Conservation (phyloP, 2,113 vertebrate genomes). For the Saguinus midas region DNA sequence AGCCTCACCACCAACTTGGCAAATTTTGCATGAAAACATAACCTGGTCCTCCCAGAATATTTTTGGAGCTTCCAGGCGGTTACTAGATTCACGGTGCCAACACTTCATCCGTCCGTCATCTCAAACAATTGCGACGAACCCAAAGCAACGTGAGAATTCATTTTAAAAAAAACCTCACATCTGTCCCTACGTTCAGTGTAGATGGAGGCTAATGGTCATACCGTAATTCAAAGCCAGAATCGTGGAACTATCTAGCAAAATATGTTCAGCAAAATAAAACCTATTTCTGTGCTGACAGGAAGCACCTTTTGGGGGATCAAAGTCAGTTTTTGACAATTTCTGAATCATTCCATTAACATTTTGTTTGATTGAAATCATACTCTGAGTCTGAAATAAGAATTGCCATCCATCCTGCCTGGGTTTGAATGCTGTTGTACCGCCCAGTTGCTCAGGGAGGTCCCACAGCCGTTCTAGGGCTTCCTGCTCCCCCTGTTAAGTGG, state of each 20-base stretch:
- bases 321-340: background rate
- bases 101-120: accelerated
- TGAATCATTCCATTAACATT: background rate
- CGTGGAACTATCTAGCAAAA: background rate
- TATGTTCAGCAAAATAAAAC: background rate
- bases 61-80: background rate
- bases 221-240: background rate
- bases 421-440: too few species aligned
- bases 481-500: accelerated
- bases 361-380: background rate
- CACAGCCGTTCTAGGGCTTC: too few species aligned
- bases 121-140: too few species aligned
- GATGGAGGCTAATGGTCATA: accelerated
- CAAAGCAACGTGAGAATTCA: accelerated
- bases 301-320: background rate
- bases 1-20: accelerated
- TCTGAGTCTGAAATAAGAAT: background rate
- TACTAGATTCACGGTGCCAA: accelerated
- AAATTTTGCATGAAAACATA: accelerated
- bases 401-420: too few species aligned
- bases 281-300: background rate
- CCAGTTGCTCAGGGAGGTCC: background rate
- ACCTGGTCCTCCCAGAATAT: background rate
- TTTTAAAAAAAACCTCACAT: too few species aligned
- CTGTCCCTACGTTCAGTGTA: accelerated